A percentile compares a stretch with the other conserved stretches of the same genome.
These are phyloP conservation scores for Tragelaphus buxtoni DNA, from an alignment of 2,113 vertebrate genomes.

Conservation along the genomic window DNA sequence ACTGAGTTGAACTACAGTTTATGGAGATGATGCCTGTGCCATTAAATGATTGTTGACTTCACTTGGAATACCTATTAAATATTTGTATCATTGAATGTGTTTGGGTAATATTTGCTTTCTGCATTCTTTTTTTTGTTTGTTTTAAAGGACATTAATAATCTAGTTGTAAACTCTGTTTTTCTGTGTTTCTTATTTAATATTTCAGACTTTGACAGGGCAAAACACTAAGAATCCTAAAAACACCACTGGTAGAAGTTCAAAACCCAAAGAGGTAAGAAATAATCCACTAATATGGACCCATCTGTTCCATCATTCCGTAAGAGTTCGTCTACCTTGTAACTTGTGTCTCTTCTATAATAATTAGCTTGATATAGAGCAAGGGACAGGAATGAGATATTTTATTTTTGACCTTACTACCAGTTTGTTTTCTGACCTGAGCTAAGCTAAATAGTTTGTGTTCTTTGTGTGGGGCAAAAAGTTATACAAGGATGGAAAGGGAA, in stretches of 20 bases:
- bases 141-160: background rate
- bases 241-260: constrained; percentile 45
- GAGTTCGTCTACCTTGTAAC: background rate
- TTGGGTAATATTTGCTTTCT: constrained; percentile 26
- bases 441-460: constrained; percentile 4
- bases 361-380: background rate
- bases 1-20: constrained; percentile 7
- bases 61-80: constrained; percentile 30
- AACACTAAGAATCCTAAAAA: constrained; percentile 64
- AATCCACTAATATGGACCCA: background rate
- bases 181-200: constrained; percentile 50
- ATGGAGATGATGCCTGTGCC: constrained; percentile 34
- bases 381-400: background rate
- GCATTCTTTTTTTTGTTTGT: background rate
- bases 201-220: constrained; percentile 69
- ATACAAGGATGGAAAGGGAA: background rate
- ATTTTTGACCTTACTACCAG: background rate
- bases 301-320: background rate
- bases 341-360: background rate
- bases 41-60: constrained; percentile 11
- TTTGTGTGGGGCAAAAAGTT: background rate
- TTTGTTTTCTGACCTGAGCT: background rate
- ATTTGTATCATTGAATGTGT: constrained; percentile 37
- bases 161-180: constrained; percentile 42
- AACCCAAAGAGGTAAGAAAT: constrained; percentile 77